Evolutionary conservation across 2,113 vertebrate genomes (phyloP).

Genomic region (Columba janthina): DNA sequence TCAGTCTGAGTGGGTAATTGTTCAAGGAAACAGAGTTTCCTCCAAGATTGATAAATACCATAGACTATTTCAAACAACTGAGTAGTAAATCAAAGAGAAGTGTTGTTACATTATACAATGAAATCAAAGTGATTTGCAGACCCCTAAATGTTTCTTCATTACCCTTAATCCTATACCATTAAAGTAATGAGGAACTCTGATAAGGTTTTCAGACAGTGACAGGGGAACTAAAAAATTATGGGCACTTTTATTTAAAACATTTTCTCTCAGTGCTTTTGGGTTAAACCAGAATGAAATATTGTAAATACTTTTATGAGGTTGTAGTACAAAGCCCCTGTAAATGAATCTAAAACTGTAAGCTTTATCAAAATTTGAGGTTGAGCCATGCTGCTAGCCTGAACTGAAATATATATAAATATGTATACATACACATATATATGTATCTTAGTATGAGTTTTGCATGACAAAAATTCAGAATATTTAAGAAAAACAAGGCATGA

Average conservation of each 20-base stretch:
- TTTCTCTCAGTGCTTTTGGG: background rate
- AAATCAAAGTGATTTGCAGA: constrained; percentile 59
- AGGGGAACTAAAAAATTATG: background rate
- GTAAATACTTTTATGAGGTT: background rate
- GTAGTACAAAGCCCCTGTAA: background rate
- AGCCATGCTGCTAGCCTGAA: background rate
- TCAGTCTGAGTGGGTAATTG: background rate
- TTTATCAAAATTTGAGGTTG: background rate
- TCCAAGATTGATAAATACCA: constrained; percentile 36
- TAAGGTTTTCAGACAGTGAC: constrained; percentile 38
- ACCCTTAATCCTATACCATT: constrained; percentile 38
- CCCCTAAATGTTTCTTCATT: constrained; percentile 46
- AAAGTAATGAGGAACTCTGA: constrained; percentile 26
- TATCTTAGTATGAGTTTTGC: background rate
- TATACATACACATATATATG: no score
- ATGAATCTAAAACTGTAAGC: background rate
- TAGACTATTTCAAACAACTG: background rate
- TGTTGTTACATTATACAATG: constrained; percentile 32
- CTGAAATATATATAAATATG: background rate
- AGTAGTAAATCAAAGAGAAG: constrained; percentile 40
- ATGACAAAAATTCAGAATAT: background rate
- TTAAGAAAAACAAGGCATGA: background rate
- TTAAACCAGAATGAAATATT: constrained; percentile 40
- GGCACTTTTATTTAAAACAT: constrained; percentile 28
- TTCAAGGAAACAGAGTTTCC: constrained; percentile 40